A percentile compares a stretch with the other conserved stretches of the same genome.
Conservation (phyloP, 2,888 invertebrate genomes). For the Neoscelio sp. region DNA sequence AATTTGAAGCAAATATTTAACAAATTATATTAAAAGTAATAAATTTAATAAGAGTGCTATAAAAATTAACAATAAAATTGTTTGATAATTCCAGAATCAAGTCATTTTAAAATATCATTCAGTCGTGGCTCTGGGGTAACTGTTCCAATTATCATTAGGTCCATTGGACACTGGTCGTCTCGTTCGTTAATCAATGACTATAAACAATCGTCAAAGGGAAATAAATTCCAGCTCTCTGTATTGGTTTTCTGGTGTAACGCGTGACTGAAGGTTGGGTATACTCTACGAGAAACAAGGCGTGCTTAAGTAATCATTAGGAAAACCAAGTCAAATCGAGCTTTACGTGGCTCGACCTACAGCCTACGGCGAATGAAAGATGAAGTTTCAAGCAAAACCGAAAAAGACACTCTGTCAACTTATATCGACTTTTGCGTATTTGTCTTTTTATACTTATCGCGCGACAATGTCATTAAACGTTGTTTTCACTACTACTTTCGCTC, state of each 20-base stretch:
- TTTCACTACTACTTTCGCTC: background rate
- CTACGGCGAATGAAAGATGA: background rate
- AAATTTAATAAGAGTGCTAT: no score
- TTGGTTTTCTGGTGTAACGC: constrained; percentile 2
- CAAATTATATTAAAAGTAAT: no score
- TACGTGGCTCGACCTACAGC: constrained; percentile 5
- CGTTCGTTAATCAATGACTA: no score
- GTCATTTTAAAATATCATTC: no score
- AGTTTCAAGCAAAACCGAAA: background rate
- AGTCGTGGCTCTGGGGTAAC: no score
- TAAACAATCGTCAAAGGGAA: constrained; percentile 1
- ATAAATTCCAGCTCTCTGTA: background rate
- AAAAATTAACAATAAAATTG: no score
- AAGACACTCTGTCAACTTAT: background rate
- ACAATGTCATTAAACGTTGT: constrained; percentile 1
- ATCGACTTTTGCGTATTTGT: constrained; percentile 5
- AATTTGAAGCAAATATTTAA: no score
- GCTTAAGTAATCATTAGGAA: constrained; percentile 24
- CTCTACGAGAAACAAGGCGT: constrained; percentile 7
- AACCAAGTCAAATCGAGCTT: constrained; percentile 12
- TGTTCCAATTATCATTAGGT: no score
- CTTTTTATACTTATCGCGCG: background rate
- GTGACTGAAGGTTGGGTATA: constrained; percentile 7
- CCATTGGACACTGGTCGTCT: no score
- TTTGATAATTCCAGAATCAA: no score